Evolutionary conservation across 30 jellyfish, hydroid and myxozoan species (phyloP).

Genomic region (Hydractinia echinata): DNA sequence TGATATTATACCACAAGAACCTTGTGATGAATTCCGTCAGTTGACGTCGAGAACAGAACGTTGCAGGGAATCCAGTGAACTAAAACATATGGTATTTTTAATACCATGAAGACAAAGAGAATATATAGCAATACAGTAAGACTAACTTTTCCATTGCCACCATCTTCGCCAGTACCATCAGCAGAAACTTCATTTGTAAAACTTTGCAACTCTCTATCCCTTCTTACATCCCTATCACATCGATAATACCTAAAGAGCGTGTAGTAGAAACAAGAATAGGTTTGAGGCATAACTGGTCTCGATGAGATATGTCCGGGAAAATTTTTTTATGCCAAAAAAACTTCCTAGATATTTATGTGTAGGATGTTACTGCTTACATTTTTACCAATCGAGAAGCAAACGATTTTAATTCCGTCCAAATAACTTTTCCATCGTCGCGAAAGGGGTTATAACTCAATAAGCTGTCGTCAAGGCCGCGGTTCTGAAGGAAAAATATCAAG

Average conservation of each 20-base stretch:
- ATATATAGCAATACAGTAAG: neutral
- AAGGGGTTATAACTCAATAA: conserved; percentile 1
- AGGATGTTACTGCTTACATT: conserved; percentile 26
- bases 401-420: conserved; percentile 19
- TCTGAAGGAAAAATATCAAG: neutral
- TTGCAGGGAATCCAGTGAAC: conserved; percentile 67
- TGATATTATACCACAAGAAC: conserved; percentile 55
- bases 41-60: conserved; percentile 17
- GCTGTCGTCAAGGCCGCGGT: conserved; percentile 28
- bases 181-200: conserved; percentile 18
- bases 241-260: conserved; percentile 32
- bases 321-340: no score
- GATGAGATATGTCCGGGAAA: no score
- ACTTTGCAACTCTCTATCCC: conserved; percentile 56
- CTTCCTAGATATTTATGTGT: no score
- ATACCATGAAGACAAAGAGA: neutral
- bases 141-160: conserved; percentile 61
- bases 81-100: conserved; percentile 13
- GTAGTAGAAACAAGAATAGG: no score
- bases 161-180: conserved; percentile 58
- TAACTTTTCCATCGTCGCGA: conserved; percentile 61
- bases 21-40: conserved; percentile 41
- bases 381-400: conserved; percentile 43
- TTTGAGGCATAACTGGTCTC: no score
- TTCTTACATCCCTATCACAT: conserved; percentile 8